These are phyloP conservation scores for Drosophila melanica DNA, from an alignment of 1,140 invertebrate species.

Conservation along the genomic window DNA sequence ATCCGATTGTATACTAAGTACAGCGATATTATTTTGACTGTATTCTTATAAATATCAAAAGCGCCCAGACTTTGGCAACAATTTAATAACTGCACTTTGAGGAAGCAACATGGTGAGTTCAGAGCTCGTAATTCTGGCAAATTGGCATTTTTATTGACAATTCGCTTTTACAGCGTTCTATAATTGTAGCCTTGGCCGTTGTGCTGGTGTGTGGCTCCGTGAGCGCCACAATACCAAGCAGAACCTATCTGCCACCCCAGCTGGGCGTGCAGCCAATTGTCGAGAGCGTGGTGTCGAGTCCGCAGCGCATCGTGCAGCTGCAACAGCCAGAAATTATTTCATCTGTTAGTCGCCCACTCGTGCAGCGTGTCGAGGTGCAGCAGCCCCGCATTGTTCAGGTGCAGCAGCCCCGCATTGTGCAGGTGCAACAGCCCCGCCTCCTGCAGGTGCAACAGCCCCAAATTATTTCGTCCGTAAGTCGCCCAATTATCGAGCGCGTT, in stretches of 20 bases:
- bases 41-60: slow-evolving; percentile 66
- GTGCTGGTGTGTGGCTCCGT: slow-evolving; percentile 29
- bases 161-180: slow-evolving; percentile 19
- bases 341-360: neutral
- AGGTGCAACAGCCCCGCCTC: neutral
- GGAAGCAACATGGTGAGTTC: slow-evolving; percentile 67
- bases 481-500: no score
- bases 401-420: neutral
- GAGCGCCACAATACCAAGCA: slow-evolving; percentile 1
- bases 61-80: slow-evolving; percentile 27
- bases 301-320: neutral
- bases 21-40: neutral
- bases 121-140: neutral
- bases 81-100: slow-evolving; percentile 43
- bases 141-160: slow-evolving; percentile 3
- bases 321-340: neutral
- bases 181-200: slow-evolving; percentile 23
- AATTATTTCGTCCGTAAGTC: neutral
- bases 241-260: slow-evolving; percentile 21
- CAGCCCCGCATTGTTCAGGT: neutral
- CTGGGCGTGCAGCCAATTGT: neutral
- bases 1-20: slow-evolving; percentile 5
- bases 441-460: neutral
- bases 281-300: no score
- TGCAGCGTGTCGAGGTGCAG: no score